These are phyloP conservation scores for Plutella xylostella DNA, from an alignment of 2,888 invertebrate genomes.

Conservation along the genomic window DNA sequence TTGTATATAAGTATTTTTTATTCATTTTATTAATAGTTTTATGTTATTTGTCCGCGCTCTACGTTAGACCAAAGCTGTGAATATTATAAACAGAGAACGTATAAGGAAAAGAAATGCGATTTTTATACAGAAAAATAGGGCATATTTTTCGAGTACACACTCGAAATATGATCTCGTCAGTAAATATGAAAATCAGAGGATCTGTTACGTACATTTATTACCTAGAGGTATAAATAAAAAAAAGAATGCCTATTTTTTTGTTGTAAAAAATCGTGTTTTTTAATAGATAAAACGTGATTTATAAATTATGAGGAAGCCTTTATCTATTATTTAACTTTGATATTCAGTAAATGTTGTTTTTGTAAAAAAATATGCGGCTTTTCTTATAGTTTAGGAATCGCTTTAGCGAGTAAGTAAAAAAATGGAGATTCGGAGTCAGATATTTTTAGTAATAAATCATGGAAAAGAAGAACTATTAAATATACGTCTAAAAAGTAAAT, in stretches of 20 bases:
- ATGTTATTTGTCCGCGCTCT: conserved; percentile 43
- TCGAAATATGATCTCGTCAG: no score
- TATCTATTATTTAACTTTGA: no score
- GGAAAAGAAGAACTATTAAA: background rate
- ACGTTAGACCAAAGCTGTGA: conserved; percentile 67
- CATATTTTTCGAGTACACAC: no score
- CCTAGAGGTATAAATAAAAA: no score
- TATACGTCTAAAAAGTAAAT: background rate
- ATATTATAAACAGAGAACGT: conserved; percentile 43
- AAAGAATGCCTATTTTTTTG: no score
- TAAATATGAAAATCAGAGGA: no score
- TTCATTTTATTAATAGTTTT: conserved; percentile 6
- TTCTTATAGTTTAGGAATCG: background rate
- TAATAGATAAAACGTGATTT: no score
- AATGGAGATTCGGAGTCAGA: background rate
- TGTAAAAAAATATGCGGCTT: background rate
- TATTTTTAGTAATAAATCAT: background rate
- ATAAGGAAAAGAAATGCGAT: conserved; percentile 8
- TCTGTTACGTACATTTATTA: no score
- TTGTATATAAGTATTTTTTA: background rate
- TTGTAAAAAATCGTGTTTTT: no score
- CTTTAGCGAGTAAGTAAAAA: background rate
- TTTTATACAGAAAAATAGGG: background rate
- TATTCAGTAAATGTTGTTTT: no score
- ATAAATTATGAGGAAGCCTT: no score